Percentiles rank a stretch among this genome's conserved stretches.
These are phyloP conservation scores for Acanthurus tractus DNA, from an alignment of 2,797 vertebrate genomes.

Conservation along the genomic window DNA sequence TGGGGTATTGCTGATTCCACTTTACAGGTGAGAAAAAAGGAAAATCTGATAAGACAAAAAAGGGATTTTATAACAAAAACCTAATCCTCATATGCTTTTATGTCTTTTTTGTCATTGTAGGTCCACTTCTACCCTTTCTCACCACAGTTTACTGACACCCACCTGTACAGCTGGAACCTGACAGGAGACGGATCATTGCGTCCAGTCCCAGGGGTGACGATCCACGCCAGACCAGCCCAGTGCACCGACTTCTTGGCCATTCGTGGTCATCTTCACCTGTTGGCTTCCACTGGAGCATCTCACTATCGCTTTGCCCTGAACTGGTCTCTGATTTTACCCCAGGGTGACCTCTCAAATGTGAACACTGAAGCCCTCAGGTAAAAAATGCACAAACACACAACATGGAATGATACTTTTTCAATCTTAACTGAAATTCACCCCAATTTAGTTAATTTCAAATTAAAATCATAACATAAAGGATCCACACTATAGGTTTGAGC, in stretches of 20 bases:
- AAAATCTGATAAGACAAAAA: background rate
- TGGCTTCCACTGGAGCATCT: conserved; percentile 88
- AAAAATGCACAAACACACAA: conserved; percentile 19
- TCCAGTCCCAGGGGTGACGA: conserved; percentile 86
- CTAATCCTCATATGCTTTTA: conserved; percentile 16
- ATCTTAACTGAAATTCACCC: background rate
- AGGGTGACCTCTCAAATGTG: conserved; percentile 84
- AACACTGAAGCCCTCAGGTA: conserved; percentile 89
- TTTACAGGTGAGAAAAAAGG: conserved; percentile 88
- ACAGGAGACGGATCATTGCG: conserved; percentile 89
- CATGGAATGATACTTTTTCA: background rate
- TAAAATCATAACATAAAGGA: background rate
- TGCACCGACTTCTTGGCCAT: conserved; percentile 94
- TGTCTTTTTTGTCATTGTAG: conserved; percentile 76
- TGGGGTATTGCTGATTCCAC: conserved; percentile 94
- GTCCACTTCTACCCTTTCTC: conserved; percentile 90
- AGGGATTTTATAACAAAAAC: background rate
- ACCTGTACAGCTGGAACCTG: conserved; percentile 94
- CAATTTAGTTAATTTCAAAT: background rate
- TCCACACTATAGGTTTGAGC: background rate
- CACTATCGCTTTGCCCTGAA: conserved; percentile 95
- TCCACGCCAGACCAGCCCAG: conserved; percentile 88
- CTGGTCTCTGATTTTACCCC: conserved; percentile 93
- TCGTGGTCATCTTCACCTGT: conserved; percentile 86
- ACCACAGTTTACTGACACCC: conserved; percentile 92